phyloP scores from a whole-genome alignment of 2,797 vertebrate species.

The Microcaecilia unicolor region DNA sequence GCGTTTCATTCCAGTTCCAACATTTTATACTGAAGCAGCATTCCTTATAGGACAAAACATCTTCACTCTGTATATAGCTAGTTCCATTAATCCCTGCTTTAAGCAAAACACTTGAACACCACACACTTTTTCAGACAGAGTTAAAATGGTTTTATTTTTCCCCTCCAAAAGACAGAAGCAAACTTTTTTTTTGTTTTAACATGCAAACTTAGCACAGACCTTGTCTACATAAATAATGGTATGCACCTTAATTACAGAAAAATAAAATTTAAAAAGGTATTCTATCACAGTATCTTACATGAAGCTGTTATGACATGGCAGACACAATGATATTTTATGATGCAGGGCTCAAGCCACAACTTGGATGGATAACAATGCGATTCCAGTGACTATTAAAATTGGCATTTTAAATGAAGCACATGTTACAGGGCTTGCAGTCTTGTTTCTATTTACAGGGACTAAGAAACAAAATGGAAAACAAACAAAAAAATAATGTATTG shows the following conservation, averaged over 20 bases:
- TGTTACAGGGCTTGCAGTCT: too few relatives aligned
- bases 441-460: too few relatives aligned
- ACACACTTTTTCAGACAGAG: neutral
- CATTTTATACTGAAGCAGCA: too few relatives aligned
- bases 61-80: too few relatives aligned
- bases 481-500: too few relatives aligned
- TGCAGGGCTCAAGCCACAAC: neutral
- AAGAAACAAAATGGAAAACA: too few relatives aligned
- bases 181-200: constrained; percentile 8
- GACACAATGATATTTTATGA: constrained; percentile 1
- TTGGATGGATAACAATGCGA: accelerated
- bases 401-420: too few relatives aligned
- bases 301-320: too few relatives aligned
- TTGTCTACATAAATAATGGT: constrained; percentile 11
- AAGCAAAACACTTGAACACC: constrained; percentile 1
- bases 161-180: constrained; percentile 11
- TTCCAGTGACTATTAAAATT: neutral
- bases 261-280: constrained; percentile 10
- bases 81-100: neutral
- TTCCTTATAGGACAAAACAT: too few relatives aligned
- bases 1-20: too few relatives aligned
- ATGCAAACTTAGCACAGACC: neutral
- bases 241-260: constrained; percentile 10
- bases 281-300: constrained; percentile 12
- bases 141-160: neutral